Evolutionary conservation across 2,113 vertebrate species (phyloP).

Genomic region (Oryzias curvinotus): DNA sequence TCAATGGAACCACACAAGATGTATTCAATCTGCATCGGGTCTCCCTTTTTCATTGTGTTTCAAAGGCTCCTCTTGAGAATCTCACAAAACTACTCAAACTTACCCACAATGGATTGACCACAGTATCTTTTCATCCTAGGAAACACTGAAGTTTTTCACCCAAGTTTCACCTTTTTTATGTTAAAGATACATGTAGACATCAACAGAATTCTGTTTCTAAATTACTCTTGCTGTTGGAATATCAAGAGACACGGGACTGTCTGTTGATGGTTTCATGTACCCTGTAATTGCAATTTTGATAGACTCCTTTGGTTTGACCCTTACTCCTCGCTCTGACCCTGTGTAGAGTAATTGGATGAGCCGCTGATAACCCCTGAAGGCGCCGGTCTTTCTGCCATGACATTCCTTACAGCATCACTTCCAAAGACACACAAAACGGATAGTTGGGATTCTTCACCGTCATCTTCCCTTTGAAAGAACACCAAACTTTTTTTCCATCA

Average conservation of each 20-base stretch:
- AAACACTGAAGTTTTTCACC: too few relatives aligned
- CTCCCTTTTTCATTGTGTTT: too few relatives aligned
- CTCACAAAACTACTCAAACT: too few relatives aligned
- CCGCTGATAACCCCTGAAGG: constrained; percentile 56
- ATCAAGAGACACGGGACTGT: constrained; percentile 30
- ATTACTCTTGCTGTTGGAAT: constrained; percentile 7
- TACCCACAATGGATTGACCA: too few relatives aligned
- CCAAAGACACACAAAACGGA: constrained; percentile 54
- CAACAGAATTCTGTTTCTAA: neutral
- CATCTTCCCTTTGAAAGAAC: constrained; percentile 24
- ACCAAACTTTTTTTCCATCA: constrained; percentile 25
- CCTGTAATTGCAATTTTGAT: constrained; percentile 62
- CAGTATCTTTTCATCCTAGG: too few relatives aligned
- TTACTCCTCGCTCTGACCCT: constrained; percentile 49
- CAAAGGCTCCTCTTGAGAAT: too few relatives aligned
- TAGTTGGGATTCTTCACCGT: constrained; percentile 58
- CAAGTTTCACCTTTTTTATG: too few relatives aligned
- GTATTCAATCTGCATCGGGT: too few relatives aligned
- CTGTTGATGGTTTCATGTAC: constrained; percentile 33
- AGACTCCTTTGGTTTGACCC: constrained; percentile 60
- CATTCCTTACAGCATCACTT: constrained; percentile 46
- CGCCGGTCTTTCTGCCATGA: constrained; percentile 64
- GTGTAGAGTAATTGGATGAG: constrained; percentile 70
- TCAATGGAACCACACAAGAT: too few relatives aligned
- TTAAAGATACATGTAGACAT: too few relatives aligned